A percentile compares a stretch with the other conserved stretches of the same genome.
These are phyloP conservation scores for Recurvirostra avosetta DNA, from an alignment of 2,113 vertebrate species.

Conservation along the genomic window DNA sequence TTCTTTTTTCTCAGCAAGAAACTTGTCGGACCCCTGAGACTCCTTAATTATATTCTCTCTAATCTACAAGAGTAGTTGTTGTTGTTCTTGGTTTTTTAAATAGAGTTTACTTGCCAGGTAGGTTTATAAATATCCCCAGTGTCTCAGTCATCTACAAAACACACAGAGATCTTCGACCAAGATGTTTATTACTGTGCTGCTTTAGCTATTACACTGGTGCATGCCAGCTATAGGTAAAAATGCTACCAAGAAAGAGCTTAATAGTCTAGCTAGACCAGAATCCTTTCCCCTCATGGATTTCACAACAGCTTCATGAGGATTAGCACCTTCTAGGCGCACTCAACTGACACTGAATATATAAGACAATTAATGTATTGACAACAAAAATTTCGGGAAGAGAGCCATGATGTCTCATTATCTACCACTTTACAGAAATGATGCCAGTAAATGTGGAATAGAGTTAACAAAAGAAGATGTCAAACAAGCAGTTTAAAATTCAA, in stretches of 20 bases:
- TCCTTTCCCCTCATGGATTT: not conserved
- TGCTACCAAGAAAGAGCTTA: not conserved
- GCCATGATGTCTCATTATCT: not conserved
- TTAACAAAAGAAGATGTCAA: not conserved
- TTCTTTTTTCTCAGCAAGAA: constrained; percentile 10
- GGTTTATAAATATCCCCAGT: not conserved
- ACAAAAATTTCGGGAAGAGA: not conserved
- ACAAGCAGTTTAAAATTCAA: not conserved
- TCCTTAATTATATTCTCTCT: constrained; percentile 11
- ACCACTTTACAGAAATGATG: not conserved
- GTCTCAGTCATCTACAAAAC: not conserved
- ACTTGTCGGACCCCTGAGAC: not conserved
- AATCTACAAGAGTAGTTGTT: constrained; percentile 12
- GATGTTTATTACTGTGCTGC: not conserved
- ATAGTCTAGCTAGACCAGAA: not conserved
- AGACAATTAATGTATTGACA: not conserved
- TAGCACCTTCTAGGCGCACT: not conserved
- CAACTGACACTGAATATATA: not conserved
- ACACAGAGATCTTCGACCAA: not conserved
- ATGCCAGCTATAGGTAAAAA: not conserved
- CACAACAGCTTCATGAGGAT: not conserved
- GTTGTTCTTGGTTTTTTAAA: not conserved
- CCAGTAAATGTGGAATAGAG: not conserved
- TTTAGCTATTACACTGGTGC: not conserved
- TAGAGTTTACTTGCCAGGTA: not conserved